Percentiles rank a stretch among this genome's conserved stretches.
These are phyloP conservation scores for Chaitophorus viminalis DNA, from an alignment of 2,888 invertebrate species.

Conservation along the genomic window DNA sequence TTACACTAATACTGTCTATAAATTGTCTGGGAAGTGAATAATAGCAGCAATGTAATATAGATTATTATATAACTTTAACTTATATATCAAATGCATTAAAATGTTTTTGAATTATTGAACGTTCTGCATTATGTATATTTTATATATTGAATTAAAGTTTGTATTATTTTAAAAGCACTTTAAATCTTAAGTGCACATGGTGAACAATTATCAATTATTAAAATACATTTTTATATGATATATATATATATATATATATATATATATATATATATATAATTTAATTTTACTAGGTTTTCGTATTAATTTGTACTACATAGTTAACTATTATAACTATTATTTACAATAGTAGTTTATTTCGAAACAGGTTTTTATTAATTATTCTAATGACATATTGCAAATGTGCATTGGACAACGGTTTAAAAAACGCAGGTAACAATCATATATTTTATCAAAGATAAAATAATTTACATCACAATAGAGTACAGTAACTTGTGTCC, in stretches of 20 bases:
- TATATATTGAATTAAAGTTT: neutral
- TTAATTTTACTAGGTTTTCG: neutral
- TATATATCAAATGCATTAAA: neutral
- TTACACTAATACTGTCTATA: neutral
- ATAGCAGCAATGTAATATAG: neutral
- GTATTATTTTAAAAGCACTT: neutral
- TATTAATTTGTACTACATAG: neutral
- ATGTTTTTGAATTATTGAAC: neutral
- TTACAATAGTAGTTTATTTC: neutral
- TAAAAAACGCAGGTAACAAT: neutral
- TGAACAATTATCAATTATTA: too few species aligned
- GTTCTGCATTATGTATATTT: neutral
- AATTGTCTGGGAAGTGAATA: neutral
- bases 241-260: too few species aligned
- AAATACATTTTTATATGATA: too few species aligned
- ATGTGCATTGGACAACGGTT: neutral
- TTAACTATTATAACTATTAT: neutral
- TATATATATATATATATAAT: too few species aligned
- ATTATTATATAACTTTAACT: too few species aligned
- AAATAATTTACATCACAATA: conserved; percentile 51
- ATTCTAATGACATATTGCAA: neutral
- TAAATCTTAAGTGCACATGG: neutral
- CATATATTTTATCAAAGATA: conserved; percentile 21
- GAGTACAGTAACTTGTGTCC: conserved; percentile 23
- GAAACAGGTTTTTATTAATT: conserved; percentile 5